These are phyloP conservation scores for Sitodiplosis mosellana DNA, from an alignment of 1,140 invertebrate genomes.

Conservation along the genomic window DNA sequence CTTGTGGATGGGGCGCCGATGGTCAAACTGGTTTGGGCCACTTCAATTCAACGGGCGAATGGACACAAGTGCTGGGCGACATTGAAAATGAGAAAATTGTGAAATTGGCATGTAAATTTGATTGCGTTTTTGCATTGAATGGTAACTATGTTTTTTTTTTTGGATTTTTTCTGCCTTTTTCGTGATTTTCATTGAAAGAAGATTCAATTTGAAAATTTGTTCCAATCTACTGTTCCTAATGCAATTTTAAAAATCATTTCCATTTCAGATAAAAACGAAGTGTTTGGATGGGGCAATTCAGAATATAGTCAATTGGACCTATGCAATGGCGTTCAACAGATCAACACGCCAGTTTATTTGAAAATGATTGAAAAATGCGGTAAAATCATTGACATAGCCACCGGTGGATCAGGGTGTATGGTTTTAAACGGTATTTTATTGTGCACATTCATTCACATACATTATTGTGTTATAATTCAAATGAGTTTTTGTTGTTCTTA, in stretches of 20 bases:
- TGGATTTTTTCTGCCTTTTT: not conserved
- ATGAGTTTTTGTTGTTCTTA: slow-evolving; percentile 8
- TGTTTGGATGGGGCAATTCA: slow-evolving; percentile 95
- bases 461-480: slow-evolving; percentile 8
- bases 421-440: slow-evolving; percentile 49
- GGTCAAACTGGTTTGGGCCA: slow-evolving; percentile 79
- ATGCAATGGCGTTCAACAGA: slow-evolving; percentile 28
- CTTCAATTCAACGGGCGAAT: slow-evolving; percentile 37
- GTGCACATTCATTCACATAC: slow-evolving; percentile 3
- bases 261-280: slow-evolving; percentile 64
- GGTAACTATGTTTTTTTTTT: slow-evolving; percentile 29
- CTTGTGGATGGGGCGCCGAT: slow-evolving; percentile 87
- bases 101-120: slow-evolving; percentile 58
- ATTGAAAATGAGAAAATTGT: slow-evolving; percentile 64
- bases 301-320: slow-evolving; percentile 74
- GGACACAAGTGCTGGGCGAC: slow-evolving; percentile 56
- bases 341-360: slow-evolving; percentile 49
- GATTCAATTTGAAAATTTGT: not conserved
- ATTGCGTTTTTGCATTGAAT: slow-evolving; percentile 79
- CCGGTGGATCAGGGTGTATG: slow-evolving; percentile 75
- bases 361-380: slow-evolving; percentile 42
- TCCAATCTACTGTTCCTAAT: slow-evolving; percentile 5
- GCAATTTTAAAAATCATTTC: no score
- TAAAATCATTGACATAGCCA: slow-evolving; percentile 60
- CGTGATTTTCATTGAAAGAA: no score